Base-by-base conservation (phyloP, 1,140 invertebrate genomes). In the Elymnias hypermnestra region DNA sequence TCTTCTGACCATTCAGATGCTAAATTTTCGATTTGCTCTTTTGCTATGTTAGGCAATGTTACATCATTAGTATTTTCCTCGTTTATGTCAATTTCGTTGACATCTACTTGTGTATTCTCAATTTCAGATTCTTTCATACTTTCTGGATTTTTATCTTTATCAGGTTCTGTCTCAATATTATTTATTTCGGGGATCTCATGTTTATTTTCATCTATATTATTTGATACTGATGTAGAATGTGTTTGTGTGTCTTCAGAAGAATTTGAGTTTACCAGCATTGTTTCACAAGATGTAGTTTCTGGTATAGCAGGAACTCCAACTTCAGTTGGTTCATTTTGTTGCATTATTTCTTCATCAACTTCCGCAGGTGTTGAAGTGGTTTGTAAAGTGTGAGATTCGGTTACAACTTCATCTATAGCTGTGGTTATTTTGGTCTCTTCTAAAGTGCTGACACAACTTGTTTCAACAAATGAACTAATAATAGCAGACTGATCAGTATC, bases 1-100 rank as follows among this genome's bases (percentile, higher is more conserved):
- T 85, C 83, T 58, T 85, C 83, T 22, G 83, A 84, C 83, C 83
- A 87, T 59, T 87, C 82, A 15, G 71, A 74, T 48, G 74, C 63
- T 37, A 84, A 60, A 56, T 53, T 65, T 54, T 70, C 47, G 10
- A 85, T 76, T 31, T 77, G 57, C 39, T 64, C 59, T 36, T 58
- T 67, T 6, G 57, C 46, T 15, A 45, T 42, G 40, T 61, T 40
- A 25, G 42, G 38, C 23, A 44, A 17, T n/a, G 45, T 28, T 4
- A 33, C 25, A 47, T 43, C 28, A 22, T 28, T 22, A 12, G 12
- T 10, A 38, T 9, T 29, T 51, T 23, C 15, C 21, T 25, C 25
- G 7, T n/a, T n/a, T n/a, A n/a, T n/a, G n/a, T n/a, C n/a, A n/a
- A n/a, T n/a, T n/a, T n/a, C n/a, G 25, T 51, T 28, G n/a, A 22